Base-by-base conservation (phyloP, 1,140 invertebrate species). In the Centruroides sculpturatus region DNA sequence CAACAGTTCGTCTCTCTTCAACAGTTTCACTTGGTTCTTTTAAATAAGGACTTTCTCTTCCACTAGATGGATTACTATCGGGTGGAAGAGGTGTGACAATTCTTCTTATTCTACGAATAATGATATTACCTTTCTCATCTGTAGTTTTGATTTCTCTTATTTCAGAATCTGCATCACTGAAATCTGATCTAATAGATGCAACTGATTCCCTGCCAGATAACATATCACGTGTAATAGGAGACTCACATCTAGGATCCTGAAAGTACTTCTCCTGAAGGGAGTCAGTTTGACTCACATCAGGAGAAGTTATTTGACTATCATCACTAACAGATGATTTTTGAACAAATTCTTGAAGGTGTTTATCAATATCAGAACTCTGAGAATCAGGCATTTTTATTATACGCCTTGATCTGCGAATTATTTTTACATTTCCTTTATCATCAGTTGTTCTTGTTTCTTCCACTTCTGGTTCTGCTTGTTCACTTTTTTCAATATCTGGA, bases 261-360 rank as follows among this genome's bases (percentile, higher is more conserved):
- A 41, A 41, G 8, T 41, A 41, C 41, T 41, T 41, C 41, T 41
- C 41, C 8, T 41, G 41, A 41, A 41, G 41, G 8, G 41, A 41
- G 41, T 41, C 41, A 41, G 41, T 41, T 41, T 41, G 41, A 41
- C 41, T 41, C 41, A 41, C 41, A 41, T 41, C 41, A 41, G 41
- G 41, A 41, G 41, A 41, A 41, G 41, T 41, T 41, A 41, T 41
- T 41, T 41, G 41, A 41, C 41, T 41, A 8, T 41, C 41, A 41
- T 41, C 41, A 41, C 41, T 41, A 41, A 41, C 41, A 41, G 41
- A 41, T 41, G 41, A 41, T 41, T 41, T 41, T 41, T 41, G 41
- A 49, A 64, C 48, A 51, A 64, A 64, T 51, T 64, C 62, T 54
- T 60, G 57, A 56, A 64, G 13, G 53, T 64, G 60, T 64, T 64